Conservation (phyloP, 2,888 invertebrate genomes). For the Platycheirus albimanus region DNA sequence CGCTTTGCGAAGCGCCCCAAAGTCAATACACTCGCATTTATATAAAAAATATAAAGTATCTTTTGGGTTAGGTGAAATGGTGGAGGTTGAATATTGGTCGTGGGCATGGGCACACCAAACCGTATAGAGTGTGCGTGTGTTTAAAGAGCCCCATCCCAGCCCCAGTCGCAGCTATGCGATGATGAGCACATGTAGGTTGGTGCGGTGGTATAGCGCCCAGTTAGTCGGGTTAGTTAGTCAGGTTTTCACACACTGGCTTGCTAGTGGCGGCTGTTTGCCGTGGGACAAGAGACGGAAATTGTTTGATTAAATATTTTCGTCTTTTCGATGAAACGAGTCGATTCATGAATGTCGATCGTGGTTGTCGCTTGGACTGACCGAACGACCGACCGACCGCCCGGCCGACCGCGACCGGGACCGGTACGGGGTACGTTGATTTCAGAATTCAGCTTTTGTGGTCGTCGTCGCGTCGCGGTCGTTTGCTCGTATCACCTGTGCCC, state of each 20-base stretch:
- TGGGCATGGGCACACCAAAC: background rate
- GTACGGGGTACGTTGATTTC: too few species aligned
- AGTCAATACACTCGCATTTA: background rate
- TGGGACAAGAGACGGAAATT: constrained; percentile 28
- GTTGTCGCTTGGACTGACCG: constrained; percentile 29
- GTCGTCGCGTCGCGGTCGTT: too few species aligned
- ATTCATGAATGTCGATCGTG: constrained; percentile 52
- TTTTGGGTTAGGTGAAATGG: constrained; percentile 27
- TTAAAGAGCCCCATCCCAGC: constrained; percentile 4
- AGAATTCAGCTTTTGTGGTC: constrained; percentile 10
- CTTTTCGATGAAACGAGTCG: constrained; percentile 54
- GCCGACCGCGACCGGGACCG: too few species aligned
- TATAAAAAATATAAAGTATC: constrained; percentile 12
- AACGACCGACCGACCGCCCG: too few species aligned
- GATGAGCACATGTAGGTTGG: constrained; percentile 42
- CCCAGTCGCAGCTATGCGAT: background rate
- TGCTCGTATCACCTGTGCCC: constrained; percentile 32
- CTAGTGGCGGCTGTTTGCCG: background rate
- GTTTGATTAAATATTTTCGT: constrained; percentile 54
- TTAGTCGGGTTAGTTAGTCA: constrained; percentile 62
- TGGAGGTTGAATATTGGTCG: constrained; percentile 32
- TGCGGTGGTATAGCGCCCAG: constrained; percentile 47
- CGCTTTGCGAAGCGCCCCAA: background rate
- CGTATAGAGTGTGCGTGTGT: constrained; percentile 33
- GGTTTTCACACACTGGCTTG: constrained; percentile 47